Evolutionary conservation across 2,113 vertebrate species (phyloP), one percentile per base, ranked within the genome.

Genomic region (Microcebus murinus): DNA sequence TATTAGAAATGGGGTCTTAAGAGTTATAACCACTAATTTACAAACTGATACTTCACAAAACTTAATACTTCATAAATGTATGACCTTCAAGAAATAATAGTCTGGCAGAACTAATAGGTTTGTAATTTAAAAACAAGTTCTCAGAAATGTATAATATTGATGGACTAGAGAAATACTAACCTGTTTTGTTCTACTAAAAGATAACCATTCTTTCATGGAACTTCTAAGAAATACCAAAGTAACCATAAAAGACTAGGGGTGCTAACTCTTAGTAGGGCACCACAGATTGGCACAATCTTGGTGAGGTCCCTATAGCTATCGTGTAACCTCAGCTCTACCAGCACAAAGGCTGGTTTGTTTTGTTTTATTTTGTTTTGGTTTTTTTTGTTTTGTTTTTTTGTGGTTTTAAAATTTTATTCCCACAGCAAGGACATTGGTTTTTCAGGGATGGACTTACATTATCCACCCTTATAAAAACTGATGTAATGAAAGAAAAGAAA

Each of bases 81-180:
- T 80, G 25, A 15, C 18, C n/a, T 90, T 97, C 25, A 91, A 90
- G 91, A 87, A 95, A 87, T 34, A 94, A 68, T 11, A 80, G 36
- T 67, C 73, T 55, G 42, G 25, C 39, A 71, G 34, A 94, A 82
- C 23, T n/a, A 68, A 76, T 11, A 81, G 36, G 48, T 45, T 36
- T 80, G 25, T 29, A 84, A 65, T 52, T 96, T 73, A 73, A 87
- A 86, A 96, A 86, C 2, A 15, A 68, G 36, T 65, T 89, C 55
- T 94, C 45, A 70, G 84, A 73, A 27, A 82, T 74, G 31, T 59
- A 52, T 50, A 52, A 89, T 57, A 6, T 52, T 84, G 50, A 81
- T 13, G 15, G 52, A 52, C n/a, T 21, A 70, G 73, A 48, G 23
- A 25, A 50, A 50, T 57, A 76, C 61, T 45, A 71, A 59, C 36